Base-by-base conservation (phyloP, 1,140 invertebrate species). In the Portunus trituberculatus region DNA sequence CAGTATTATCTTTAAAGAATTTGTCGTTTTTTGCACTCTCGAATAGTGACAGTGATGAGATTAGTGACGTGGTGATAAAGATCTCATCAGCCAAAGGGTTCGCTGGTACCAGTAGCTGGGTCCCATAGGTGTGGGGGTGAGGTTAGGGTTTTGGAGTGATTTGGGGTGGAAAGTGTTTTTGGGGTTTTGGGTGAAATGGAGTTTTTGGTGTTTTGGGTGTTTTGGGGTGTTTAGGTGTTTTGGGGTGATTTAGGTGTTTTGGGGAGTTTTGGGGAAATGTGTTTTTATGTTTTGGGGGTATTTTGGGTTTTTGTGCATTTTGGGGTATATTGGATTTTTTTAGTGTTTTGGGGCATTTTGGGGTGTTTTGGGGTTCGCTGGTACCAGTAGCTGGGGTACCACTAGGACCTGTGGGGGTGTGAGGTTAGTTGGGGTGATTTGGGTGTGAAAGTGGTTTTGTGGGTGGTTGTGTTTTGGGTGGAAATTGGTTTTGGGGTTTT, bases 21-120 rank as follows among this genome's bases (percentile, higher is more conserved):
- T 96, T 98, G 98, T 96, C 99, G 98, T 88, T 98, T 99, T 97
- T 99, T 98, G 97, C 99, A 99, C 97, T 99, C 99, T 96, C 99
- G 97, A 96, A 99, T 99, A 90, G 99, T 99, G 25, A 99, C 98
- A 4, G 99, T 99, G 97, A 98, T 98, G 25, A 98, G 97, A 97
- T 99, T 99, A 0, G 99, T 99, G 0, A 99, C 99, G 97, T 99
- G 0, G 99, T 99, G 96, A 99, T 99, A 96, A 99, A 99, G 96
- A 99, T 98, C 97, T 99, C 98, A 97, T 99, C 98, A 14, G 98
- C 98, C 67, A 99, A 97, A 0, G 98, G 98, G 96, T 98, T 99
- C 98, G 98, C 94, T 98, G 98, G 95, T 98, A 97, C 98, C 98
- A 99, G 97, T 98, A 99, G 93, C 98, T 98, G 97, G 96, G 12